These are phyloP conservation scores for Drosophila obscura DNA, from an alignment of 1,140 invertebrate species.

Conservation along the genomic window DNA sequence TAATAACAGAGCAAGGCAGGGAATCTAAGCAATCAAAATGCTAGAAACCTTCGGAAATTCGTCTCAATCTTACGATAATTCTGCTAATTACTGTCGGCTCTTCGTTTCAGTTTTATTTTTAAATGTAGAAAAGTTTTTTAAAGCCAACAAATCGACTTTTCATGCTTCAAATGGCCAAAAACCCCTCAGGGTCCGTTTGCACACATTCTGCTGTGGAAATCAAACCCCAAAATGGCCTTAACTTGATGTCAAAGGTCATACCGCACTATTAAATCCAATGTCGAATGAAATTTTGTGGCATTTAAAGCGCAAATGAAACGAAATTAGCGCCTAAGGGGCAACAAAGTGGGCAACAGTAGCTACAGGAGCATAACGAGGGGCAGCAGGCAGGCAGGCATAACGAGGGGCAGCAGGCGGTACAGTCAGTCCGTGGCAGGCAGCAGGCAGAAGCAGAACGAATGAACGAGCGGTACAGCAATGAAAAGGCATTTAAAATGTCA, in stretches of 20 bases:
- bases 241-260: conserved; percentile 31
- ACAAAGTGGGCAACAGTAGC: too few relatives aligned
- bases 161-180: too few relatives aligned
- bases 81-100: neutral
- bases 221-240: neutral
- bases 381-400: too few relatives aligned
- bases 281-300: conserved; percentile 53
- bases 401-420: too few relatives aligned
- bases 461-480: conserved; percentile 56
- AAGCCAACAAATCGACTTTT: too few relatives aligned
- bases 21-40: too few relatives aligned
- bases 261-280: conserved; percentile 56
- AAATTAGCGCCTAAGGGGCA: conserved; percentile 51
- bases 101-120: too few relatives aligned
- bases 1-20: too few relatives aligned
- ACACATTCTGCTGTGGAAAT: neutral
- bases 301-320: conserved; percentile 69
- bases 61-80: too few relatives aligned
- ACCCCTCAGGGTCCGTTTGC: neutral
- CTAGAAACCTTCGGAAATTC: too few relatives aligned
- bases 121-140: neutral
- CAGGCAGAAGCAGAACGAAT: too few relatives aligned
- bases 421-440: neutral
- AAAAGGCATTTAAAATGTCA: conserved; percentile 82
- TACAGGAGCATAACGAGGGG: too few relatives aligned